Evolutionary conservation across 2,888 invertebrate species (phyloP), one percentile per base, ranked within the genome.

Genomic region (Tachina lurida): DNA sequence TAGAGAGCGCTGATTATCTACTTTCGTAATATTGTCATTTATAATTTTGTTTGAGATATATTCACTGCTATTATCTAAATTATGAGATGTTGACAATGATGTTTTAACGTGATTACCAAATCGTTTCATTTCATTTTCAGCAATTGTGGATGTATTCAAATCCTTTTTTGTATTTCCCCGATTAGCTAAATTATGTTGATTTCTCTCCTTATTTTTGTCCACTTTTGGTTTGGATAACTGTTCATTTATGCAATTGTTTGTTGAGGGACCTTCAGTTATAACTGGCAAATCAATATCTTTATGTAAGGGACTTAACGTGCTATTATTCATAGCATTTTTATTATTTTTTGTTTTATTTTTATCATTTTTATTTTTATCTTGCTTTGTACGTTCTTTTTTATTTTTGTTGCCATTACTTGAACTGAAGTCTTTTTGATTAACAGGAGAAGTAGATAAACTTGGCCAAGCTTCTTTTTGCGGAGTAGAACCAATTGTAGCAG

Each of bases 381-480:
- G 94, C 87, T 91, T 91, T 39, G 87, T 71, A 71, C 91, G 91
- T 47, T 92, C 91, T 74, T 91, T 91, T 88, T 90, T 90, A 62
- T 58, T 83, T 62, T 88, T 89, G 56, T 39, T 73, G 41, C 54
- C 73, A 75, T 52, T 75, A 88, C 79, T 88, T 89, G 54, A 78
- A 87, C 52, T 87, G 76, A 82, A 84, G 88, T 92, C 91, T 86
- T 91, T 91, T 87, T 88, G 91, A 86, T 91, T 92, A 17, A 92
- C 90, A 0, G 95, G 95, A n/a, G 95, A 94, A 31, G 93, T 93
- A 49, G 95, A 94, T 90, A 95, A 94, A 88, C 95, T 95, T 70
- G 96, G 96, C 96, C 96, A 96, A 87, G 96, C 96, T 90, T 96
- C 96, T 93, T 96, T 96, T 89, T 93, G 93, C 89, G 93, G 93